Evolutionary conservation across 2,797 vertebrate genomes (phyloP).

Genomic region (Spinibarbus caldwelli): DNA sequence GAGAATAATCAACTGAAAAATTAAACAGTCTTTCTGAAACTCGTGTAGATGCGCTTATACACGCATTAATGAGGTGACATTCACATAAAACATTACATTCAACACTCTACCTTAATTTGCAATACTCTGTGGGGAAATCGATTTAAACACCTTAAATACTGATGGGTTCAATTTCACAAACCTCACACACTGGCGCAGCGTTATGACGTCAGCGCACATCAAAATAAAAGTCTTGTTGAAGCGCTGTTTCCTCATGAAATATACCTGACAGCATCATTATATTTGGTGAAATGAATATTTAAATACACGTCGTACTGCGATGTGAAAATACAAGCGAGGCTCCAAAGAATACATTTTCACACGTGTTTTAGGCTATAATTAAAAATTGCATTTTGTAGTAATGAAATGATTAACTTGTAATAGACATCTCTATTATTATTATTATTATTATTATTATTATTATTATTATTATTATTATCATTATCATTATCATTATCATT

Average conservation of each 20-base stretch:
- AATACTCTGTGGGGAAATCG: not conserved
- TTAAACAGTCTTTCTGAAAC: too few relatives aligned
- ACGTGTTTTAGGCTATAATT: too few relatives aligned
- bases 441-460: too few relatives aligned
- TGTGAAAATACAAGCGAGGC: not conserved
- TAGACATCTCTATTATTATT: too few relatives aligned
- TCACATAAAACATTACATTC: not conserved
- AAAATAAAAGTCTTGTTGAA: not conserved
- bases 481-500: too few relatives aligned
- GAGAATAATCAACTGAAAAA: not conserved
- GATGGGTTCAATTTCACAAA: not conserved
- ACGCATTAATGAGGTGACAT: not conserved
- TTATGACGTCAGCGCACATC: not conserved
- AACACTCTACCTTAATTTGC: not conserved
- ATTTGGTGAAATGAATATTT: not conserved
- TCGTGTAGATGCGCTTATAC: not conserved
- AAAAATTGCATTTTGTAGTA: too few relatives aligned
- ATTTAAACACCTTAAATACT: not conserved
- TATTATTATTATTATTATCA: too few relatives aligned
- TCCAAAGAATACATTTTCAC: too few relatives aligned
- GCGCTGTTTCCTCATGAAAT: not conserved
- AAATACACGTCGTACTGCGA: not conserved
- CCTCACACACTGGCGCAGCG: not conserved
- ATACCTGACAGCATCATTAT: not conserved
- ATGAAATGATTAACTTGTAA: too few relatives aligned